phyloP scores from a whole-genome alignment of 2,113 vertebrate genomes.

The Panthera leo region DNA sequence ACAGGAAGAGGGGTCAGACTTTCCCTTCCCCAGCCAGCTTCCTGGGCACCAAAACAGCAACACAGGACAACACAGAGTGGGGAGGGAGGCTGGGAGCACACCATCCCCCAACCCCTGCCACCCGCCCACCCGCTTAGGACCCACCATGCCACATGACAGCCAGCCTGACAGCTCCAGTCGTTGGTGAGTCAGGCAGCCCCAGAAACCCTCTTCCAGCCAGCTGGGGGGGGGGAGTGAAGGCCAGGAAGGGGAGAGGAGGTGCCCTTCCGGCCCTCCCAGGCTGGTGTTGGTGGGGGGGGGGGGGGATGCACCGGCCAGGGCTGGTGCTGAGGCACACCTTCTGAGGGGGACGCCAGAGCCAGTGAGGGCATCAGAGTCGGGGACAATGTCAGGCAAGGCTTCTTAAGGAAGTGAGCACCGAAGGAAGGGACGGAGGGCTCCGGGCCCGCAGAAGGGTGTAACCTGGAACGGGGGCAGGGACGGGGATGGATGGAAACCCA shows the following conservation, averaged over 20 bases:
- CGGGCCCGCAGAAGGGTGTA: not conserved
- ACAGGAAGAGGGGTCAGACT: slow-evolving; percentile 68
- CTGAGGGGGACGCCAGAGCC: not conserved
- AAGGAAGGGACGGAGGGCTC: not conserved
- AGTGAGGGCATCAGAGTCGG: not conserved
- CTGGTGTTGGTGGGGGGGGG: not conserved
- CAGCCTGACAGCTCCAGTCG: not conserved
- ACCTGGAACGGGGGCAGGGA: not conserved
- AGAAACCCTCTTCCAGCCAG: not conserved
- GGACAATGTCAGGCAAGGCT: not conserved
- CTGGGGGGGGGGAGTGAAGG: not conserved
- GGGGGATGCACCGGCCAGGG: accelerated
- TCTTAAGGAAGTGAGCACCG: not conserved
- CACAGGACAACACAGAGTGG: not conserved
- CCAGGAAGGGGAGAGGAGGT: not conserved
- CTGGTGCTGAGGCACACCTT: not conserved
- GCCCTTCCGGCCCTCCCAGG: not conserved
- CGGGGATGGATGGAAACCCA: not conserved
- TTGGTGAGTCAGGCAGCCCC: slow-evolving; percentile 41
- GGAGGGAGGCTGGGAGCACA: not conserved
- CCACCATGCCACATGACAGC: not conserved
- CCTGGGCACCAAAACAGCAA: slow-evolving; percentile 46
- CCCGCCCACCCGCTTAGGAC: not conserved
- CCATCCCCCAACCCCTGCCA: not conserved
- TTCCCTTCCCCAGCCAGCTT: slow-evolving; percentile 31